Base-by-base conservation (phyloP, 1,140 invertebrate species). In the Sesamia nonagrioides region DNA sequence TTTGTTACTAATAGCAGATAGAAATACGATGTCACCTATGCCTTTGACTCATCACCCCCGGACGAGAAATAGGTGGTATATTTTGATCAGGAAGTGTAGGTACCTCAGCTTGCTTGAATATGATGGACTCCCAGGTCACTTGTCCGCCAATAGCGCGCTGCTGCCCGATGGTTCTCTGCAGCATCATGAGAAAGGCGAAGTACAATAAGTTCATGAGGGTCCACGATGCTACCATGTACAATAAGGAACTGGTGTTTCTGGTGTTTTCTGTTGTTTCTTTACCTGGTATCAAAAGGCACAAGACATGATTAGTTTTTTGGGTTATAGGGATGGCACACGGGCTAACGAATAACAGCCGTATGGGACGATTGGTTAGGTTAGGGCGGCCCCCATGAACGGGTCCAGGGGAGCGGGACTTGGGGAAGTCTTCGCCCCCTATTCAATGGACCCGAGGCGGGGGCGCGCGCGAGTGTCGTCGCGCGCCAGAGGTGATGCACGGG, bases 81-180 rank as follows among this genome's bases (percentile, higher is more conserved):
- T 40, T 40, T 40, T 40, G 0, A 6, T 9, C 9, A 9, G 37
- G 9, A 40, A 40, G 37, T 63, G 63, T 52, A 69, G 54, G 61
- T 79, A 91, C 92, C 87, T 89, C 81, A 27, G 71, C 71, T 82
- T 90, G 82, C 68, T 91, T 92, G 58, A 93, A 94, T 42, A 93
- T 81, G 21, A 93, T 85, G 0, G 90, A 88, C 60, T 88, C 90
- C 92, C 89, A 94, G 1, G 91, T 86, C 5, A 94, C 89, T 76
- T 89, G 87, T 1, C 90, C 92, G 0, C 92, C 92, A 13, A 94
- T 92, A 7, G 91, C 87, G 6, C 73, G 79, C 0, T 87, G 72
- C 37, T 85, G 68, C 7, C 87, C 89, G 6, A 93, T 77, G 0
- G 91, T 93, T 11, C 89, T 82, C 82, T 94, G 92, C 72, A 94